Conservation (phyloP, 2,797 vertebrate species). For the Sebastes cheni region DNA sequence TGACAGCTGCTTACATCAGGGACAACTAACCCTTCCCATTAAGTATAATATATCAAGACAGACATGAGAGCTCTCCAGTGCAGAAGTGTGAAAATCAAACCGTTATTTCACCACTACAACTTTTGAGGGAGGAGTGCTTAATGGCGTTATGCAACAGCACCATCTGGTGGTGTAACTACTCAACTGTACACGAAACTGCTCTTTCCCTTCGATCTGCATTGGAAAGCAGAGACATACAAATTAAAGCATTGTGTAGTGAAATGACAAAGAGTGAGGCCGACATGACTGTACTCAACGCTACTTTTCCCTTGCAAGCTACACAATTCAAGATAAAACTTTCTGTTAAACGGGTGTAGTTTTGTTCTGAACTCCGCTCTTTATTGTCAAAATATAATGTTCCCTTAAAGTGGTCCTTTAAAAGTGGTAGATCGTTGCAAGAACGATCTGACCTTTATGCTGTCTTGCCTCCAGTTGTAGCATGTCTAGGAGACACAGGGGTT, state of each 20-base stretch:
- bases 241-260: constrained; percentile 60
- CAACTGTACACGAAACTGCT: constrained; percentile 31
- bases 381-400: constrained; percentile 62
- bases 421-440: constrained; percentile 58
- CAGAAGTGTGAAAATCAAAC: constrained; percentile 44
- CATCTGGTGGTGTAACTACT: constrained; percentile 57
- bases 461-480: constrained; percentile 86
- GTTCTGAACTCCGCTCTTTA: constrained; percentile 52
- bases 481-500: constrained; percentile 82
- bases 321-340: constrained; percentile 43
- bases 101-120: constrained; percentile 29
- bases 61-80: constrained; percentile 50
- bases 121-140: constrained; percentile 46
- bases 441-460: constrained; percentile 75
- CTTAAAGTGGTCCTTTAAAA: constrained; percentile 82
- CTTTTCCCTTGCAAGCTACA: constrained; percentile 46
- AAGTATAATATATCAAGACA: constrained; percentile 50
- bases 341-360: constrained; percentile 34
- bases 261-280: constrained; percentile 53
- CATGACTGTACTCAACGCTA: constrained; percentile 33
- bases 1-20: constrained; percentile 61
- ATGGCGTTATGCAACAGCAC: constrained; percentile 46
- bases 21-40: constrained; percentile 63
- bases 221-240: constrained; percentile 50
- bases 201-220: constrained; percentile 48